Percentiles rank a stretch among this genome's conserved stretches.
Conservation (phyloP, 2,888 invertebrate species). For the Phasia obesa region DNA sequence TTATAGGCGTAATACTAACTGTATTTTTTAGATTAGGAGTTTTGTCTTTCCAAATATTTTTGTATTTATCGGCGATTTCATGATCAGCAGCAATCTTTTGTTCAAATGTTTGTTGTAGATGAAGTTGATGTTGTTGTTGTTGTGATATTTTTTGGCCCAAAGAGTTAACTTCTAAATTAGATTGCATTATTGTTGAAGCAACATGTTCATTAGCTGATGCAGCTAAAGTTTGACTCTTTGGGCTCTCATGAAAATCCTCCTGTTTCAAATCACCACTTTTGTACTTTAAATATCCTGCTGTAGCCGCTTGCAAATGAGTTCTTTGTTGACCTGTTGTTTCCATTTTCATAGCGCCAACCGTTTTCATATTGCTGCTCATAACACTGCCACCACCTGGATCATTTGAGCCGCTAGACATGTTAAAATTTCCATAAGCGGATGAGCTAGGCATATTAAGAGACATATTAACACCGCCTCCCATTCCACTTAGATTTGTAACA, state of each 20-base stretch:
- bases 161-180: constrained; percentile 81
- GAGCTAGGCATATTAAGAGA: constrained; percentile 79
- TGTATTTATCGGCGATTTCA: constrained; percentile 81
- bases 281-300: constrained; percentile 72
- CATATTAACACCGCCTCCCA: constrained; percentile 57
- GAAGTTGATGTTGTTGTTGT: constrained; percentile 73
- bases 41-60: constrained; percentile 82
- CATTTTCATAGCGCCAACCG: constrained; percentile 73
- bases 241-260: constrained; percentile 85
- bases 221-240: constrained; percentile 82
- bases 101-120: constrained; percentile 47
- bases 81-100: constrained; percentile 72
- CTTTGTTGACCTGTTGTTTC: constrained; percentile 69
- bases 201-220: constrained; percentile 71
- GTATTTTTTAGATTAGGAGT: constrained; percentile 79
- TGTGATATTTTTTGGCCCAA: constrained; percentile 84
- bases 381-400: constrained; percentile 88
- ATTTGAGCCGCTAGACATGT: constrained; percentile 82
- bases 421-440: constrained; percentile 83
- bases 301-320: constrained; percentile 47
- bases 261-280: constrained; percentile 73
- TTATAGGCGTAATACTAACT: constrained; percentile 81
- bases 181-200: constrained; percentile 81
- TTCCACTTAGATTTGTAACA: constrained; percentile 27
- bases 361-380: constrained; percentile 66